Evolutionary conservation across 37 sponge, comb jelly and placozoan species (phyloP).

Genomic region (Petrosia ficiformis): DNA sequence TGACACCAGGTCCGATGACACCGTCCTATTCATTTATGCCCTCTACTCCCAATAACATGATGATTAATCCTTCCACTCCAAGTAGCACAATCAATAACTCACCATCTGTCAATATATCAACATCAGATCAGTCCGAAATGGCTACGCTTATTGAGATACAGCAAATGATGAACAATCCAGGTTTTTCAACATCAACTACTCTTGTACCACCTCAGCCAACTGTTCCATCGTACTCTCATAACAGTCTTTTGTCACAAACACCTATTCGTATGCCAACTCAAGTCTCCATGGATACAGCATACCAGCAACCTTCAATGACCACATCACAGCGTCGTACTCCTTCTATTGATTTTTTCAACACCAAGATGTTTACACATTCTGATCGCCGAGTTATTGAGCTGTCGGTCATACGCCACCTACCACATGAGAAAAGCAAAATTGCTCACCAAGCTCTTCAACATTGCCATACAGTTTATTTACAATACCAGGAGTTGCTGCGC

Average conservation of each 20-base stretch:
- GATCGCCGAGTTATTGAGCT: not conserved
- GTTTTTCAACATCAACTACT: not conserved
- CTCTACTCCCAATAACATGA: not conserved
- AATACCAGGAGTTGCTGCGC: not conserved
- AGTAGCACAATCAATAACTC: not conserved
- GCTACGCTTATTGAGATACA: constrained; percentile 2
- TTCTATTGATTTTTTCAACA: not conserved
- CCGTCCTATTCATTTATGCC: not conserved
- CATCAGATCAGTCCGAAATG: constrained; percentile 12
- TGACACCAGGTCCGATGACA: not conserved
- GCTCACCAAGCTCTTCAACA: not conserved
- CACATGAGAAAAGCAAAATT: not conserved
- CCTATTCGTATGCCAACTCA: not conserved
- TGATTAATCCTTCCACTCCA: not conserved
- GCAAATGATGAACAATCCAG: not conserved
- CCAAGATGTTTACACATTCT: not conserved
- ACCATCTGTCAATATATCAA: not conserved
- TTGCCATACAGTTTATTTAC: too few relatives aligned
- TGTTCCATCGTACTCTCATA: not conserved
- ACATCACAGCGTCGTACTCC: not conserved
- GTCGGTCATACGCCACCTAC: not conserved
- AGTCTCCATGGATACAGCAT: not conserved
- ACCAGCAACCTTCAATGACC: too few relatives aligned
- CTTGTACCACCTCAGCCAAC: not conserved
- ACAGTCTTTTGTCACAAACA: not conserved